A percentile compares a stretch with the other conserved stretches of the same genome.
These are phyloP conservation scores for Yasuhikotakia modesta DNA, from an alignment of 2,797 vertebrate genomes.

Conservation along the genomic window DNA sequence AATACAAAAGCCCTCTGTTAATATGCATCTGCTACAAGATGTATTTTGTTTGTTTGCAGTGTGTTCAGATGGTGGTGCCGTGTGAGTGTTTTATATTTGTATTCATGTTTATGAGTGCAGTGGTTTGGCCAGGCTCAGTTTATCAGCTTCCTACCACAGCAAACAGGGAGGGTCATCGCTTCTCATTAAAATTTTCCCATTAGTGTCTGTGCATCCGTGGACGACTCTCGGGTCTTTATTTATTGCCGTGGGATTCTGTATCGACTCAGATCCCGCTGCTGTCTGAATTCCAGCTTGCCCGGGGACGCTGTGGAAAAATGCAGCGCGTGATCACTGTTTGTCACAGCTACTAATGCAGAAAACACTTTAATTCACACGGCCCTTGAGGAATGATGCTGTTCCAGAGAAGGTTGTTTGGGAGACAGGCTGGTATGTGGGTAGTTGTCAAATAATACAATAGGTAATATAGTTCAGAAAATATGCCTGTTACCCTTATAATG, in stretches of 20 bases:
- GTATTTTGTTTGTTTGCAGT: background rate
- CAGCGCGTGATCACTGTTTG: slow-evolving; percentile 7
- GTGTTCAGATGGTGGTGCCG: background rate
- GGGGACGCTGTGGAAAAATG: background rate
- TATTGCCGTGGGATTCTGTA: slow-evolving; percentile 62
- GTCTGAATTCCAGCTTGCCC: background rate
- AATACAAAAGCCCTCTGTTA: background rate
- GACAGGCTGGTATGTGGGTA: background rate
- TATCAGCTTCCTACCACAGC: background rate
- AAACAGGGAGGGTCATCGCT: slow-evolving; percentile 34
- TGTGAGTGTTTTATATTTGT: background rate
- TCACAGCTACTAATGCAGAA: slow-evolving; percentile 22
- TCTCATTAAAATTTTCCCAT: slow-evolving; percentile 74
- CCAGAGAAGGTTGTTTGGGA: slow-evolving; percentile 19
- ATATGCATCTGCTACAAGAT: no score
- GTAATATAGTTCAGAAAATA: background rate
- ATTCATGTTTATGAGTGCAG: slow-evolving; percentile 1
- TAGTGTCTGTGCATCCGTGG: slow-evolving; percentile 60
- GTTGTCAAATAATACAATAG: background rate
- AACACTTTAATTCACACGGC: slow-evolving; percentile 13
- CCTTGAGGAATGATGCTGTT: background rate
- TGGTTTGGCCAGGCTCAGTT: slow-evolving; percentile 8
- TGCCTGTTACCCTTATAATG: background rate
- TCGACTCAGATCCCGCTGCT: slow-evolving; percentile 21
- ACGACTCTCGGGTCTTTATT: slow-evolving; percentile 69